Conservation (phyloP, 2,113 vertebrate genomes). For the Pluvialis apricaria region DNA sequence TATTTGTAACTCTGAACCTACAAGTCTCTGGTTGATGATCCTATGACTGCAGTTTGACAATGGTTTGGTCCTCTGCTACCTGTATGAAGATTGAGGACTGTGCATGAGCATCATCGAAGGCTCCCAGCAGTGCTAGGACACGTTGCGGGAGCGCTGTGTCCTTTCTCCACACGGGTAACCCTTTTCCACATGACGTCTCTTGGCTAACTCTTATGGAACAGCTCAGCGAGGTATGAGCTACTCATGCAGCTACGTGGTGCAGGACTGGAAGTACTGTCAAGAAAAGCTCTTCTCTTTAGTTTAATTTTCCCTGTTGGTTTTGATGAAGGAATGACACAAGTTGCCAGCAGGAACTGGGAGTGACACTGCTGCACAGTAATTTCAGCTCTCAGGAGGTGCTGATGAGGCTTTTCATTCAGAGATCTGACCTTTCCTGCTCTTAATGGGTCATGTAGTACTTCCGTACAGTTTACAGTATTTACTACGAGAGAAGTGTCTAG, state of each 20-base stretch:
- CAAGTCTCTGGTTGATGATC: neutral
- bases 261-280: neutral
- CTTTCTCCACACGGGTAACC: neutral
- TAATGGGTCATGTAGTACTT: neutral
- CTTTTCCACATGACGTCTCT: neutral
- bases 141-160: fast-evolving
- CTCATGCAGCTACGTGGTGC: fast-evolving
- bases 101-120: neutral
- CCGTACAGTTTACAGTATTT: neutral
- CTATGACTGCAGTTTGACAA: neutral
- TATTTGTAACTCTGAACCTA: neutral
- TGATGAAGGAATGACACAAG: neutral
- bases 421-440: slow-evolving; percentile 32
- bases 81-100: neutral
- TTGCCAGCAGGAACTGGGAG: slow-evolving; percentile 21
- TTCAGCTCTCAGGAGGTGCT: slow-evolving; percentile 17
- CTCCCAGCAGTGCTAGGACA: neutral
- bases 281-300: neutral
- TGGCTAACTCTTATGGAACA: neutral
- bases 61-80: neutral
- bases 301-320: neutral
- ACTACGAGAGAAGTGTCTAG: neutral
- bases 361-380: neutral
- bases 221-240: neutral
- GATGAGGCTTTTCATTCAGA: slow-evolving; percentile 31